Conservation (phyloP, 2,888 invertebrate genomes). For the Tetranychus truncatus region DNA sequence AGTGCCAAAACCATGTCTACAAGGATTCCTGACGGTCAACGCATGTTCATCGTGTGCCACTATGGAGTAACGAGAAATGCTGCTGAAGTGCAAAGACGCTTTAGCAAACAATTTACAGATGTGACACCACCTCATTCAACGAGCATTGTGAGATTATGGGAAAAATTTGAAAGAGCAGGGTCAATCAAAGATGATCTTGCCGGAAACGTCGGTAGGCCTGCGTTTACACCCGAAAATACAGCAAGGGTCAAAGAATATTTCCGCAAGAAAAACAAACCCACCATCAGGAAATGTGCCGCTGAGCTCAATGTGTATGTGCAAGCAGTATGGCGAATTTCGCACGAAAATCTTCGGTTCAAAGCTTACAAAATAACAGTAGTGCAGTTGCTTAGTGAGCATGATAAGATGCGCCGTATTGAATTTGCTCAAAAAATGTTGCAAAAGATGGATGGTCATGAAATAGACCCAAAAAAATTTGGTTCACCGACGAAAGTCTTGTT, state of each 20-base stretch:
- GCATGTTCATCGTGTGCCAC: neutral
- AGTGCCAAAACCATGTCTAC: neutral
- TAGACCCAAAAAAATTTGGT: neutral
- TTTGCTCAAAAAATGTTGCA: no score
- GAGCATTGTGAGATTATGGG: neutral
- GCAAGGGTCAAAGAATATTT: no score
- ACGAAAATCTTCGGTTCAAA: no score
- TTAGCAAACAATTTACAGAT: neutral
- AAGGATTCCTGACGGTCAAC: neutral
- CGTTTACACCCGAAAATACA: neutral
- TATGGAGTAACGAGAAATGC: neutral
- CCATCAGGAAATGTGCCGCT: no score
- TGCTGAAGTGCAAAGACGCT: neutral
- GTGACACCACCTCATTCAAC: neutral
- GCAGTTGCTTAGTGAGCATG: no score
- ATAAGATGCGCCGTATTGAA: no score
- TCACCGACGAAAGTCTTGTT: neutral
- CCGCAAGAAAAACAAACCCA: no score
- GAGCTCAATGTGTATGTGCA: no score
- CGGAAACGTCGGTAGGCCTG: neutral
- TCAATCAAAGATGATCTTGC: neutral
- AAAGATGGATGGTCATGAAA: neutral
- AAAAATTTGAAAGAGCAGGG: neutral
- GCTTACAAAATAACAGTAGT: no score
- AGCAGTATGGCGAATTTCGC: no score